These are phyloP conservation scores for Astatoreochromis straeleni DNA, from an alignment of 2,113 vertebrate genomes.

Conservation along the genomic window DNA sequence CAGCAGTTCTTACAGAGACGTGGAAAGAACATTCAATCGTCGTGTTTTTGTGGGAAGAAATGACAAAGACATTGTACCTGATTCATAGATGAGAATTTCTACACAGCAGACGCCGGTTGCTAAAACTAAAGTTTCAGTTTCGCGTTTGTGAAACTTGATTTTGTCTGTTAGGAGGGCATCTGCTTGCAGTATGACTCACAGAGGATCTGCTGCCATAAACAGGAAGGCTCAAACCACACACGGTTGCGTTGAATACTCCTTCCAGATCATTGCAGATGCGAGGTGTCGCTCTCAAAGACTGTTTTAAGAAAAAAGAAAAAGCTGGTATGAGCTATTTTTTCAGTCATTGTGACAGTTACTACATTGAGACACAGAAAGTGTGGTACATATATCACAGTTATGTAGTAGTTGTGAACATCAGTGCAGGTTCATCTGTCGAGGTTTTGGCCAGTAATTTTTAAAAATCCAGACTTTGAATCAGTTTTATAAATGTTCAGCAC, in stretches of 20 bases:
- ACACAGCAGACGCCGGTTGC: accelerated
- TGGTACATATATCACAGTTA: background rate
- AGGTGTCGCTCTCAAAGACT: slow-evolving; percentile 30
- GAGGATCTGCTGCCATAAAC: slow-evolving; percentile 51
- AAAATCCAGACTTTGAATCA: background rate
- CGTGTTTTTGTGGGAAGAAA: slow-evolving; percentile 15
- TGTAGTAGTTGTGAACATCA: background rate
- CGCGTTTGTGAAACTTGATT: background rate
- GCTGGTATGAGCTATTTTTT: background rate
- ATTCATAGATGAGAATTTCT: background rate
- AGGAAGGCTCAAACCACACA: slow-evolving; percentile 60
- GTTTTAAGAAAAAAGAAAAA: background rate
- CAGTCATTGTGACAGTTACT: accelerated
- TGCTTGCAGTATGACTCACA: slow-evolving; percentile 36
- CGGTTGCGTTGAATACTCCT: slow-evolving; percentile 14
- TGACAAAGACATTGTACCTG: background rate
- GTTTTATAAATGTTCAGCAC: background rate
- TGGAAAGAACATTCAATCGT: slow-evolving; percentile 40
- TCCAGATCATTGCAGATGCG: slow-evolving; percentile 36
- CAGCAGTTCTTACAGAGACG: slow-evolving; percentile 35
- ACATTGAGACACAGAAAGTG: background rate
- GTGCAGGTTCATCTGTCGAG: background rate
- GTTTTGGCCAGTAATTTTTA: background rate
- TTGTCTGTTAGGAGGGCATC: background rate
- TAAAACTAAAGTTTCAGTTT: background rate